Conservation (phyloP, 2,113 vertebrate genomes). For the Lagopus muta region DNA sequence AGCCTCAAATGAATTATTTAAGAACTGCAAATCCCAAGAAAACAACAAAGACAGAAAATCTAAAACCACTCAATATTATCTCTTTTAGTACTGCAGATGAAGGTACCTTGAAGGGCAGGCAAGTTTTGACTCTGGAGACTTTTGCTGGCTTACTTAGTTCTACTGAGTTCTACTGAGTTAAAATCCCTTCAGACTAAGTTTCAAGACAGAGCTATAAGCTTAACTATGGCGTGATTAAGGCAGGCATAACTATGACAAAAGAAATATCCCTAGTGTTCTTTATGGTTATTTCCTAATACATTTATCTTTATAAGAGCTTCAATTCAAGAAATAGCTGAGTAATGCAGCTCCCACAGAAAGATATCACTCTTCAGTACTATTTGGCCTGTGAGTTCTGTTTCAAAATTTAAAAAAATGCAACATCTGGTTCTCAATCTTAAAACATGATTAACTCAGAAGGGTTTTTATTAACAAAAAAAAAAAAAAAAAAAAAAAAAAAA, state of each 20-base stretch:
- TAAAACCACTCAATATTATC: neutral
- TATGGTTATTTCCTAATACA: neutral
- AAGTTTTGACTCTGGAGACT: neutral
- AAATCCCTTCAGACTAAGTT: neutral
- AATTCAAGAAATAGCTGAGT: neutral
- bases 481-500: neutral
- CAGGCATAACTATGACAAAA: neutral
- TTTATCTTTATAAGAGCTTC: neutral
- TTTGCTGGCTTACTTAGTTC: neutral
- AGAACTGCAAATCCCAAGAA: neutral
- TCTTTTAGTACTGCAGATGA: neutral
- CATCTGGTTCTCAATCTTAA: neutral
- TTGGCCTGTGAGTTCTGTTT: neutral
- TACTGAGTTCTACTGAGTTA: neutral
- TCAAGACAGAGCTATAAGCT: neutral
- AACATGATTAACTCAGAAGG: neutral
- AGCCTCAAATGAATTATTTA: neutral
- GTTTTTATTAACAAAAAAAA: neutral
- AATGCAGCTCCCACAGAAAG: conserved; percentile 12
- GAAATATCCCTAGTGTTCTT: neutral
- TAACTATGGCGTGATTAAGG: neutral
- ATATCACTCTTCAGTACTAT: neutral
- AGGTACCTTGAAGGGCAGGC: neutral
- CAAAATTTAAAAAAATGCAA: neutral
- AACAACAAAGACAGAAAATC: neutral